Evolutionary conservation across 2,113 vertebrate genomes (phyloP), one percentile per base, ranked within the genome.

Genomic region (Lontra canadensis): DNA sequence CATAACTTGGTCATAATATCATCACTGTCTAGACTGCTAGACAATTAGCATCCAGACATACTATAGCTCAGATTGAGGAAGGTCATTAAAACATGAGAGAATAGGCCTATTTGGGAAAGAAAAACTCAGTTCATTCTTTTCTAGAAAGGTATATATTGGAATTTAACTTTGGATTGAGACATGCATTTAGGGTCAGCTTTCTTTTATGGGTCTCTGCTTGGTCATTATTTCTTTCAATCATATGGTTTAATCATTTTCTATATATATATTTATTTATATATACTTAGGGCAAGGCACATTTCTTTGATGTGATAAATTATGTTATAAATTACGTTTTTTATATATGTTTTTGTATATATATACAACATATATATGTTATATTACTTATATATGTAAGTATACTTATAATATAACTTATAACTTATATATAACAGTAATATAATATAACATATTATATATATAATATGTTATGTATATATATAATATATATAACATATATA

Each of bases 21-120:
- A 99, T 99, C 98, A 97, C 98, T 65, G 99, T 99, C 99, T 99
- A 99, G 99, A 99, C 99, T 98, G 94, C 97, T 96, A 98, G 99
- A 99, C 99, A 99, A 98, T 99, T 98, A 99, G 98, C 98, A 98
- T 98, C 98, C 99, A 99, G 99, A 99, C 99, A 98, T 98, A 97
- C 98, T 96, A 94, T 96, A 98, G 98, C 96, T 98, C 98, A 98
- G 98, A 98, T 98, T 95, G 98, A 98, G 96, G 96, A 98, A 97
- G 82, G 96, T 65, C 88, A 71, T 95, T 92, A 80, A 86, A 87
- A 92, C 80, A 49, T 7, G 57, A n/a, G 79, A 59, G 69, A 94
- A 34, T 6, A 74, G n/a, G 15, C 34, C 84, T 71, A 0, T 67
- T 55, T 84, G 83, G 82, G 92, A 88, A 91, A 67, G 83, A 76